Conservation (phyloP, 2,797 vertebrate species). For the Mus spretus region DNA sequence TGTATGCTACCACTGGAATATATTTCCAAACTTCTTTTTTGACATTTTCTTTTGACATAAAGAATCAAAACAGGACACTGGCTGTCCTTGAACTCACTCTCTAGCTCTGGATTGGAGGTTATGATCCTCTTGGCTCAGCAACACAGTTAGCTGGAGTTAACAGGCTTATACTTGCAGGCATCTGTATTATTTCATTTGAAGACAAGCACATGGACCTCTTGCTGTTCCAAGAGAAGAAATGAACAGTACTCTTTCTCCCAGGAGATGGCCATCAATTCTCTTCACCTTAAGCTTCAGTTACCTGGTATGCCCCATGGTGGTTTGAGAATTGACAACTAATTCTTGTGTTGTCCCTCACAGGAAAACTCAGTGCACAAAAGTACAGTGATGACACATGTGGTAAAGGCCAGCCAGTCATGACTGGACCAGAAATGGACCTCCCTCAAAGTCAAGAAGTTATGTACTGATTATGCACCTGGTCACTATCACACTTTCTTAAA, state of each 20-base stretch:
- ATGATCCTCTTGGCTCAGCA: not conserved
- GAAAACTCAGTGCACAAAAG: not conserved
- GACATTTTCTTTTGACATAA: not conserved
- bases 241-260: not conserved
- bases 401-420: not conserved
- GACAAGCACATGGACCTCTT: no score
- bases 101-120: not conserved
- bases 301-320: not conserved
- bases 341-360: not conserved
- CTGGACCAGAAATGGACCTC: not conserved
- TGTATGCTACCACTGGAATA: not conserved
- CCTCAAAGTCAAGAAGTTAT: not conserved
- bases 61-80: not conserved
- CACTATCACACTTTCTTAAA: not conserved
- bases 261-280: not conserved
- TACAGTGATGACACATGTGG: accelerated
- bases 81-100: not conserved
- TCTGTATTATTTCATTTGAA: not conserved
- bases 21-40: not conserved
- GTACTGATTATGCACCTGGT: not conserved
- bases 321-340: not conserved
- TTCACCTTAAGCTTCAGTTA: not conserved
- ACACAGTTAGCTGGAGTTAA: not conserved
- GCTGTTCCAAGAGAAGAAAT: not conserved
- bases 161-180: not conserved